These are phyloP conservation scores for Macropus fuliginosus DNA, from an alignment of 2,797 vertebrate genomes.

Conservation along the genomic window DNA sequence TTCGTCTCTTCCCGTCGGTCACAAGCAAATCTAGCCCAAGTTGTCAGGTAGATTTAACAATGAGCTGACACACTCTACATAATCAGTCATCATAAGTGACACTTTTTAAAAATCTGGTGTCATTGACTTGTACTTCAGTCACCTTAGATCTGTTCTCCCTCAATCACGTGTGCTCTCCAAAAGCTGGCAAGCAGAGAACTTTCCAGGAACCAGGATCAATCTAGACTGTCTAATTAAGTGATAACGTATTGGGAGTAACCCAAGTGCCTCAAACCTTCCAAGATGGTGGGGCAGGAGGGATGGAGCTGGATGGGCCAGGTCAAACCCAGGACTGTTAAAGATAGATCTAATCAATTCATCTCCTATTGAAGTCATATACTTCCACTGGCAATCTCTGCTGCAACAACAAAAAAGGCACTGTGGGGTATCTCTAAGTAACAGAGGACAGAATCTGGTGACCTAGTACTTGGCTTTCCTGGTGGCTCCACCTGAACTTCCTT, in stretches of 20 bases:
- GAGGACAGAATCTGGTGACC: neutral
- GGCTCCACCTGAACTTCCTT: neutral
- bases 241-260: neutral
- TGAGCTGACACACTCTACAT: constrained; percentile 1
- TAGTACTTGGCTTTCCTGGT: neutral
- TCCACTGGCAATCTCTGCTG: neutral
- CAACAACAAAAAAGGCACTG: neutral
- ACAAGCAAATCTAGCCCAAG: constrained; percentile 34
- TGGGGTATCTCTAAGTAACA: neutral
- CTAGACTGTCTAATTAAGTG: neutral
- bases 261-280: constrained; percentile 13
- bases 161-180: neutral
- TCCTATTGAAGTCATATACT: constrained; percentile 33
- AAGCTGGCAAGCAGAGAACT: constrained; percentile 42
- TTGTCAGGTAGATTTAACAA: constrained; percentile 28
- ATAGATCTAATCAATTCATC: constrained; percentile 31
- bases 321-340: constrained; percentile 46
- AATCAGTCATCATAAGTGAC: constrained; percentile 38
- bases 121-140: constrained; percentile 44
- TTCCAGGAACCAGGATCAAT: constrained; percentile 8
- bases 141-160: constrained; percentile 40
- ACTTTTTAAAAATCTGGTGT: constrained; percentile 30
- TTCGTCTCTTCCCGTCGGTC: neutral
- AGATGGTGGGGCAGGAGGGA: neutral
- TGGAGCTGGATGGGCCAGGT: constrained; percentile 3